Evolutionary conservation across 92 coral and sea anemone genomes (phyloP).

Genomic region (Porites divaricata): DNA sequence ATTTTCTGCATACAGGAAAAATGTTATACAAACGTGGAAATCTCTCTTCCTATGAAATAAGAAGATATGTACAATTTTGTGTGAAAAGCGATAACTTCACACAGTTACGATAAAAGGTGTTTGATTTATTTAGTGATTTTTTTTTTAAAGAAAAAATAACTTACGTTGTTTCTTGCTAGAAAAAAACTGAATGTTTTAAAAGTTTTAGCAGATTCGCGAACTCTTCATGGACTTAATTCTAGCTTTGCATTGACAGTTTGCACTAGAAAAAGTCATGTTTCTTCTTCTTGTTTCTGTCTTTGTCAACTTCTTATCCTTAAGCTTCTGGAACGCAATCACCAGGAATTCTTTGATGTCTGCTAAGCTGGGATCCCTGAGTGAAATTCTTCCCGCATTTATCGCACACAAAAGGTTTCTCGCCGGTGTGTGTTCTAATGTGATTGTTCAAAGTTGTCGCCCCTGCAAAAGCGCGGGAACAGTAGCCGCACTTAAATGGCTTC

Average conservation of each 20-base stretch:
- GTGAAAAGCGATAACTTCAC: no score
- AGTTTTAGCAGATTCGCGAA: no score
- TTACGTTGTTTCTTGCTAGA: no score
- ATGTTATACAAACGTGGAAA: neutral
- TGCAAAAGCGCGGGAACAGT: slow-evolving; percentile 97
- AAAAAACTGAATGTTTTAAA: no score
- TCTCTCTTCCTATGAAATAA: neutral
- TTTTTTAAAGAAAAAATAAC: no score
- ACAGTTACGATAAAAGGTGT: no score
- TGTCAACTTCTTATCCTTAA: neutral
- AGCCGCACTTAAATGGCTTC: slow-evolving; percentile 97
- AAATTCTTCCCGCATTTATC: slow-evolving; percentile 87
- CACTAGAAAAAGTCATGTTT: no score
- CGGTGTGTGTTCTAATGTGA: slow-evolving; percentile 97
- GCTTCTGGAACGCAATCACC: slow-evolving; percentile 47
- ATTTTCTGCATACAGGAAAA: neutral
- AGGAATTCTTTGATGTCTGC: slow-evolving; percentile 80
- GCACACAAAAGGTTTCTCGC: slow-evolving; percentile 88
- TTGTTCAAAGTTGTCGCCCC: slow-evolving; percentile 96
- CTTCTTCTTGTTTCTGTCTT: neutral
- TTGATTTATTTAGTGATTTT: no score
- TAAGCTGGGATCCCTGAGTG: slow-evolving; percentile 89
- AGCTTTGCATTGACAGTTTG: neutral
- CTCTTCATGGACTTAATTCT: neutral
- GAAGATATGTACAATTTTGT: neutral